Percentiles rank a stretch among this genome's conserved stretches.
Conservation (phyloP, 2,113 vertebrate species). For the chimpanzee (Pan troglodytes) region DNA sequence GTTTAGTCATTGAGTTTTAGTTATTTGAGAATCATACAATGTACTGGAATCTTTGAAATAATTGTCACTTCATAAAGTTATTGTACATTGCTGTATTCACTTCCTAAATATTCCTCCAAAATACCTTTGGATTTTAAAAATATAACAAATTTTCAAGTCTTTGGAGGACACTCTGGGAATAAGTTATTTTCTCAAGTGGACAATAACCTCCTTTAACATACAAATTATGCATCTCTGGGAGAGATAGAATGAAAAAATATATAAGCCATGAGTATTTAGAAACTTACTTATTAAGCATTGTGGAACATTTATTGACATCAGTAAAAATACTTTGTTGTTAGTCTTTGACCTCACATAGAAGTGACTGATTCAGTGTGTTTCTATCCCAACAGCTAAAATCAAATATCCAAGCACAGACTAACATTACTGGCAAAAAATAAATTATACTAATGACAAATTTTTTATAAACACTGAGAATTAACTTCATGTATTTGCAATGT, state of each 20-base stretch:
- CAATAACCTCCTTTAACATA: background rate
- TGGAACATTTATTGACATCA: background rate
- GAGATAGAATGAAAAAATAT: background rate
- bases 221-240: background rate
- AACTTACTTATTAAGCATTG: background rate
- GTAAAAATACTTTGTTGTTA: background rate
- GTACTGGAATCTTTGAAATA: background rate
- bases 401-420: background rate
- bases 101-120: background rate
- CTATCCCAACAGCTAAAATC: background rate
- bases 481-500: background rate
- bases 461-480: constrained; percentile 1
- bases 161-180: background rate
- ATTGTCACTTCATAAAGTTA: background rate
- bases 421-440: background rate
- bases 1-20: background rate
- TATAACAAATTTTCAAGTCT: background rate
- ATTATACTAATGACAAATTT: background rate
- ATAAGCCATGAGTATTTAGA: background rate
- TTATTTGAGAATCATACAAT: background rate
- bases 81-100: background rate
- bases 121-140: background rate
- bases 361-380: background rate
- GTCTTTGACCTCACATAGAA: background rate
- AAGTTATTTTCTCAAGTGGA: background rate